Evolutionary conservation across 2,797 vertebrate genomes (phyloP).

Genomic region (Eulemur rubriventer): DNA sequence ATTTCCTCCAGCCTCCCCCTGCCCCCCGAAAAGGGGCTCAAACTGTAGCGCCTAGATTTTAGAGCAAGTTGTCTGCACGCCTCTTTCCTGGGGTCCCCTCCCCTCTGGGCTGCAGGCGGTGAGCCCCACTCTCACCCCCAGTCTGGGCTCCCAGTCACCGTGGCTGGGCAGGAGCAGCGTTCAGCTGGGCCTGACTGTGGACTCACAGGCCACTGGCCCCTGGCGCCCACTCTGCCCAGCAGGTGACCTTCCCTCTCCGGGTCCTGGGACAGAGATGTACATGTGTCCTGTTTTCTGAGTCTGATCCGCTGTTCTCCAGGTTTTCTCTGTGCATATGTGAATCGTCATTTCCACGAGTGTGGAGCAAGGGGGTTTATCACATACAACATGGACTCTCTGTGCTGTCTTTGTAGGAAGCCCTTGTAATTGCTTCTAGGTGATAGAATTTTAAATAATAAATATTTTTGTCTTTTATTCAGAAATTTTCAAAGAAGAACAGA

Average conservation of each 20-base stretch:
- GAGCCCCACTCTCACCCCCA: too few species aligned
- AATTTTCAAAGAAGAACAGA: conserved; percentile 3
- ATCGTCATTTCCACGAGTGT: accelerated
- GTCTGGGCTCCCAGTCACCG: accelerated
- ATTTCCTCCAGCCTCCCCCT: neutral
- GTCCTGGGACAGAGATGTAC: accelerated
- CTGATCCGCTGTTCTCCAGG: accelerated
- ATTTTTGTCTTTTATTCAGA: conserved; percentile 3
- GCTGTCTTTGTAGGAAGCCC: neutral
- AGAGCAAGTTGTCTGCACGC: neutral
- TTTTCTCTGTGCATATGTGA: accelerated
- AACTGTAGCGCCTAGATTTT: accelerated
- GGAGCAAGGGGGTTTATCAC: neutral
- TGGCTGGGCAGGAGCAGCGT: accelerated
- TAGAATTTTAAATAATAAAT: neutral
- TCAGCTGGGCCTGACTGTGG: too few species aligned
- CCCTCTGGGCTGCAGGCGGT: accelerated
- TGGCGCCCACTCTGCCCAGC: accelerated
- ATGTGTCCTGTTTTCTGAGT: accelerated
- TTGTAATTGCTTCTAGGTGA: neutral
- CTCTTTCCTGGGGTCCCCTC: neutral
- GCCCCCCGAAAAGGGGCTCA: too few species aligned
- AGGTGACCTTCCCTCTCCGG: accelerated
- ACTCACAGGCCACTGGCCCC: neutral
- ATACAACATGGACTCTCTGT: accelerated